Conservation (phyloP, 2,888 invertebrate genomes). For the Eilema griseolum region DNA sequence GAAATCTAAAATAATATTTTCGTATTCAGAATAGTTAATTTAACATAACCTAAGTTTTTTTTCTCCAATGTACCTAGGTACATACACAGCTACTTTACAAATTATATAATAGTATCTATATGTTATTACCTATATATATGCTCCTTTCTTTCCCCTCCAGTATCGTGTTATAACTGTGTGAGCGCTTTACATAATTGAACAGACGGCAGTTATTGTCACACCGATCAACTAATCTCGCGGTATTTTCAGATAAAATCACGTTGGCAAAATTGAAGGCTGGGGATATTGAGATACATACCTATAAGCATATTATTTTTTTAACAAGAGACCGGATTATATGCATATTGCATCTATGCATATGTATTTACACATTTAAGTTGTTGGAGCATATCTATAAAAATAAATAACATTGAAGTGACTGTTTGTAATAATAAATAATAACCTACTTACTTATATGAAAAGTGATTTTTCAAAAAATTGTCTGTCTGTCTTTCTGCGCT, state of each 20-base stretch:
- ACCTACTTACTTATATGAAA: too few species aligned
- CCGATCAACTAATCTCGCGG: conserved; percentile 64
- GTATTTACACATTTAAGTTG: not conserved
- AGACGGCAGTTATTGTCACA: conserved; percentile 82
- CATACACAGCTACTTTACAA: too few species aligned
- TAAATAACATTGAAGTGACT: too few species aligned
- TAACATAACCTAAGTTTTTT: too few species aligned
- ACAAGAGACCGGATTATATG: not conserved
- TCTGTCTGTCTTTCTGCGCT: too few species aligned
- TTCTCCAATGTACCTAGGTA: too few species aligned
- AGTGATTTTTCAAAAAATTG: too few species aligned
- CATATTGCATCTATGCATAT: not conserved
- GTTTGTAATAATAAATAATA: too few species aligned
- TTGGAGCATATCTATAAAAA: too few species aligned
- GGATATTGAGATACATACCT: not conserved
- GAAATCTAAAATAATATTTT: too few species aligned
- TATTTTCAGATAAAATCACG: conserved; percentile 56
- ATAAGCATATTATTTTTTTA: not conserved
- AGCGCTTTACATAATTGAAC: conserved; percentile 84
- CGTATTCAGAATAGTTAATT: too few species aligned
- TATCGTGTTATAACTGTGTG: conserved; percentile 68
- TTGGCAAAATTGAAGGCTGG: conserved; percentile 15
- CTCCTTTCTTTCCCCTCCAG: conserved; percentile 55
- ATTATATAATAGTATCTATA: too few species aligned
- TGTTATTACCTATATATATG: conserved; percentile 56